These are phyloP conservation scores for Cnemophilus loriae DNA, from an alignment of 2,113 vertebrate species.

Conservation along the genomic window DNA sequence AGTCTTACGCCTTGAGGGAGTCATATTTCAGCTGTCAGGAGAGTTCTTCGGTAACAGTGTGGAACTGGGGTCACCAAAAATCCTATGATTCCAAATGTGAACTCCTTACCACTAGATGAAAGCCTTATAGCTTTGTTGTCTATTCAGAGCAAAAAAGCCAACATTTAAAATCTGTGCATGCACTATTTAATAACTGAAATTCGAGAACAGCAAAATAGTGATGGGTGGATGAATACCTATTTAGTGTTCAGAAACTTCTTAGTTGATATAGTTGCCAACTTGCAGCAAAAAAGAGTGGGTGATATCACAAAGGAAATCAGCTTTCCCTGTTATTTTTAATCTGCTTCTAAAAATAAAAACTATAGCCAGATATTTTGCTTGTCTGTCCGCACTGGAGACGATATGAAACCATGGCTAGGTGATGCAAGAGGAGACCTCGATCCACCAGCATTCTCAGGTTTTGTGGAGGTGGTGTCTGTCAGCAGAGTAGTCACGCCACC, in stretches of 20 bases:
- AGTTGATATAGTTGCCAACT: neutral
- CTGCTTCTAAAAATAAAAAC: neutral
- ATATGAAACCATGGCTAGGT: neutral
- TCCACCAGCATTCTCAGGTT: neutral
- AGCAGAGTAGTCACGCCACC: neutral
- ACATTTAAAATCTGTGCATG: neutral
- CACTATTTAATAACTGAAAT: neutral
- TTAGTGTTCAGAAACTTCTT: neutral
- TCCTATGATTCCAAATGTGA: neutral
- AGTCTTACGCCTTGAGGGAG: neutral
- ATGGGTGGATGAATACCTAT: neutral
- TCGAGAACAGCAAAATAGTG: neutral
- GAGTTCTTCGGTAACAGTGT: neutral
- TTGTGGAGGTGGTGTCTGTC: neutral
- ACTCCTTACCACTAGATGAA: neutral
- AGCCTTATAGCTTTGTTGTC: neutral
- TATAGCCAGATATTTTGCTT: neutral
- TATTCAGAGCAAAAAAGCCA: neutral
- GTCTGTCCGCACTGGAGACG: neutral
- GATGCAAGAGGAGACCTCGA: rapidly evolving
- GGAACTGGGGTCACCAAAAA: neutral
- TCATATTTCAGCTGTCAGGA: slow-evolving; percentile 1
- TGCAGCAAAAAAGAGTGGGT: neutral
- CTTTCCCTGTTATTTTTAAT: neutral
- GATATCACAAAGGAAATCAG: neutral